Base-by-base conservation (phyloP, 2,113 vertebrate genomes). In the Erythrocercus mccallii region DNA sequence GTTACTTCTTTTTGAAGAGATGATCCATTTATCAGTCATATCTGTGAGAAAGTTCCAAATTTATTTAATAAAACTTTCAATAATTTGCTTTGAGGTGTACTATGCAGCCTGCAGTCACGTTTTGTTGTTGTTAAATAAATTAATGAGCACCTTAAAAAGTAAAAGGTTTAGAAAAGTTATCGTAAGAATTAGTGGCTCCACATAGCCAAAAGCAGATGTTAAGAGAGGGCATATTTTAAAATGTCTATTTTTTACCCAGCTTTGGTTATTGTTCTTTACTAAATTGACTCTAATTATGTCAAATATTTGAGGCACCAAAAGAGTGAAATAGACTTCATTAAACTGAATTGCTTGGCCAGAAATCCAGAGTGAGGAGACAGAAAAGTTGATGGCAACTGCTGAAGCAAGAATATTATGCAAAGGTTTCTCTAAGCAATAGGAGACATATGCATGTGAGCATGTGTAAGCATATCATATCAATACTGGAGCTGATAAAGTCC, bases 1-100 rank as follows among this genome's bases (percentile, higher is more conserved):
- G 69, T 60, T 65, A 20, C 16, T 92, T 92, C 65, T 89, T 91
- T 94, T 89, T 96, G 76, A 94, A 91, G 62, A 91, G 48, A 61
- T 0, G 1, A 92, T 69, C 40, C 28, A 69, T 91, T 94, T 91
- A 65, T 88, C 58, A 88, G 57, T 77, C 30, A 18, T 66, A 92
- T 74, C 42, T 48, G 7, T 35, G 65, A 91, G 58, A 66, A 94
- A 87, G 15, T 80, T 9, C 50, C 42, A 80, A 56, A 94, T 88
- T 60, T 73, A 31, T 85, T 22, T 68, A 80, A 70, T 58, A 78
- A 87, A 86, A 76, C 44, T 35, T 82, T 24, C 38, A 84, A 19
- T 47, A 66, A 61, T 90, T 87, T 88, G 14, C 33, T 87, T 89
- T 82, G 73, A 72, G 31, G 9, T 37, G 13, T 25, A 47, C 42